Conservation (phyloP, 2,113 vertebrate genomes). For the Zootoca vivipara region DNA sequence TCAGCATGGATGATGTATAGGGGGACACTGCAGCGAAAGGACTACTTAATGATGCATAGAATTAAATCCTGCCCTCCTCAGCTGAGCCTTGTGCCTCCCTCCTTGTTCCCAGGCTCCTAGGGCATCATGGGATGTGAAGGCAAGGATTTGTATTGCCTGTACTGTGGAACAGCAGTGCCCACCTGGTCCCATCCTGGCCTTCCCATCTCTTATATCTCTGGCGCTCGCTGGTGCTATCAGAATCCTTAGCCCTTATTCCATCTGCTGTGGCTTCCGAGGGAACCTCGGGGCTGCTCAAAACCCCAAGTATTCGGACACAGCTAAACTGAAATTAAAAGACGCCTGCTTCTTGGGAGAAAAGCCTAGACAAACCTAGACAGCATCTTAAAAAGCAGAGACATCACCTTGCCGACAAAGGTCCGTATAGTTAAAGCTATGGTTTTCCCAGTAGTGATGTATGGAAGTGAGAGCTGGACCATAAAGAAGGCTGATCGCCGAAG, state of each 20-base stretch:
- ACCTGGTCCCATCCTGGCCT: not conserved
- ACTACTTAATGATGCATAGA: slow-evolving; percentile 99
- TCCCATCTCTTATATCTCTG: not conserved
- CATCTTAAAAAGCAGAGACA: too few relatives aligned
- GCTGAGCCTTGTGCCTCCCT: slow-evolving; percentile 88
- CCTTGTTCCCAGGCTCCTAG: slow-evolving; percentile 71
- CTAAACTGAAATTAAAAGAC: too few relatives aligned
- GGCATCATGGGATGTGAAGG: slow-evolving; percentile 62
- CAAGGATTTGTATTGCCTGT: not conserved
- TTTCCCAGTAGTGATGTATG: too few relatives aligned
- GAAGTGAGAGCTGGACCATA: too few relatives aligned
- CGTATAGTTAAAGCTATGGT: too few relatives aligned
- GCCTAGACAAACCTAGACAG: too few relatives aligned
- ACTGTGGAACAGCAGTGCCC: not conserved
- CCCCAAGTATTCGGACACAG: not conserved
- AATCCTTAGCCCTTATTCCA: not conserved
- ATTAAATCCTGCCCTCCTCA: slow-evolving; percentile 96
- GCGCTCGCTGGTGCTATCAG: not conserved
- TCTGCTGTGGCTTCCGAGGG: not conserved
- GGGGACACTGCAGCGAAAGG: slow-evolving; percentile 93
- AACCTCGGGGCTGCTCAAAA: not conserved
- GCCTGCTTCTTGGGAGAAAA: too few relatives aligned
- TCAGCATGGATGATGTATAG: slow-evolving; percentile 99
- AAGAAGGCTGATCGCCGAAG: too few relatives aligned
- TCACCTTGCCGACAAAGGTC: too few relatives aligned